Evolutionary conservation across 2,797 vertebrate species (phyloP).

Genomic region (Triplophysa yarkandensis): DNA sequence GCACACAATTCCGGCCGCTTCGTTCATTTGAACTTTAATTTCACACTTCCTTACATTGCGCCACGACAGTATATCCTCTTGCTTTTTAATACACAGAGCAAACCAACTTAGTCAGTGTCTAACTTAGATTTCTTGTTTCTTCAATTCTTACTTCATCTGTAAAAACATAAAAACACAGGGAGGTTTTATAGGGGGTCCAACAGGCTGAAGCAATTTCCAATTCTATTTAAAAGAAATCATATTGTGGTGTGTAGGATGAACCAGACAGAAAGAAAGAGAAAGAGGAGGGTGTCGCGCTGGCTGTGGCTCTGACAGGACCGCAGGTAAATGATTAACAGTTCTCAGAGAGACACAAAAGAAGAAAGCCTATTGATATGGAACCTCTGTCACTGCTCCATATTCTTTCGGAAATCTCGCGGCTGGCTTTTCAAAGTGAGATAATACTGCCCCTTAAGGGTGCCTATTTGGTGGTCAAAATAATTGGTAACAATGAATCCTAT

Average conservation of each 20-base stretch:
- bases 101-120: constrained; percentile 69
- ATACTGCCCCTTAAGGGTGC: constrained; percentile 60
- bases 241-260: constrained; percentile 64
- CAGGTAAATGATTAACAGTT: constrained; percentile 41
- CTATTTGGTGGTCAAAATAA: constrained; percentile 36
- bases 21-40: constrained; percentile 78
- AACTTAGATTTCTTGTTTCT: constrained; percentile 64
- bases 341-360: constrained; percentile 19
- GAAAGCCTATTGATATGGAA: constrained; percentile 37
- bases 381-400: constrained; percentile 19
- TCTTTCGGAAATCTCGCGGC: constrained; percentile 17
- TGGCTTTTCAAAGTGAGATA: constrained; percentile 36
- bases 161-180: constrained; percentile 86
- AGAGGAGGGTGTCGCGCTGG: not conserved
- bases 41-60: constrained; percentile 82
- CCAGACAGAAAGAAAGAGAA: constrained; percentile 53
- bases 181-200: constrained; percentile 80
- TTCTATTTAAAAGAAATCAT: constrained; percentile 77
- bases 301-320: not conserved
- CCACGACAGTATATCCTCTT: constrained; percentile 79
- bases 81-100: constrained; percentile 75
- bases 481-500: constrained; percentile 41
- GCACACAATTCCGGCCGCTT: constrained; percentile 75
- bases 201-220: constrained; percentile 82
- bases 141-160: constrained; percentile 39